Evolutionary conservation across 2,113 vertebrate genomes (phyloP), one percentile per base, ranked within the genome.

Genomic region (Chamaetylas fuelleborni): DNA sequence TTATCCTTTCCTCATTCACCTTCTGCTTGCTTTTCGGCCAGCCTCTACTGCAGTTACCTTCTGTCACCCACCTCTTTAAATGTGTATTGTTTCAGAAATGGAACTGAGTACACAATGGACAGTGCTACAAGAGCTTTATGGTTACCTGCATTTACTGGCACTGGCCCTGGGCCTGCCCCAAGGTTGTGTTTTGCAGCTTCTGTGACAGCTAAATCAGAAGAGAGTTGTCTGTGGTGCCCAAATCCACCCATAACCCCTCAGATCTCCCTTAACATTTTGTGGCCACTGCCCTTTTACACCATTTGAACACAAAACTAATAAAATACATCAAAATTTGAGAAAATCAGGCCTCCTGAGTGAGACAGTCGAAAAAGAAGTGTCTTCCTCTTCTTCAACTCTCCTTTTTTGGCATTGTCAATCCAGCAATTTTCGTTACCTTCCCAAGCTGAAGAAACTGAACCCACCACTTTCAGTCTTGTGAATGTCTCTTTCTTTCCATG

Each of bases 41-140:
- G 6, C 5, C 4, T 38, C 43, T 36, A 6, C 19, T 64, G 15
- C 26, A 40, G 15, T 56, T 86, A 7, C 8, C 12, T 50, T 66
- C 70, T 64, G 31, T 78, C 74, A 48, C 50, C 8, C 42, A 38
- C n/a, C 7, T 74, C 42, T 81, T 79, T 11, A 20, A 9, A 19
- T 4, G 5, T 16, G 25, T 28, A 7, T 45, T 67, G 33, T 70
- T 86, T 71, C 34, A 54, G 43, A 74, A 40, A 12, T 4, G 4
- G 42, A 62, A 19, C 8, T 42, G 43, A 19, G 8, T 19, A 8
- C 0, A 3, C 36, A 17, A 3, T 0, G 0, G 62, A 38, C 36
- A 65, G 50, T 1, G 17, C 50, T 19, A 12, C 13, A 18, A 13
- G 67, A 64, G 43, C 67, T 19, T 15, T 5, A 5, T 11, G 7